Evolutionary conservation across 2,113 vertebrate species (phyloP).

Genomic region (Corythoichthys haematopterus): DNA sequence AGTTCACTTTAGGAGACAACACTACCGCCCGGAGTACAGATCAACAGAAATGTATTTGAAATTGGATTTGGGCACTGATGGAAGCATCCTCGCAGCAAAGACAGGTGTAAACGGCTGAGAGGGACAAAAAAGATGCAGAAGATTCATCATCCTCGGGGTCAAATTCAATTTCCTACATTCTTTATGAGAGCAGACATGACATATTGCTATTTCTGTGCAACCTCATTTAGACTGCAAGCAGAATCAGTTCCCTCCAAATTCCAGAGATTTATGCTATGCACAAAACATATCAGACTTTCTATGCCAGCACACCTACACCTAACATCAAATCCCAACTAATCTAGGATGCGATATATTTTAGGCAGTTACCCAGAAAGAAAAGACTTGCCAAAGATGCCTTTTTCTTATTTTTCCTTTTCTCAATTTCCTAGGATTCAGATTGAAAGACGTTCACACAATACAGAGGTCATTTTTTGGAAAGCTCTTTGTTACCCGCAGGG

Average conservation of each 20-base stretch:
- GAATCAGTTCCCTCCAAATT: slow-evolving; percentile 16
- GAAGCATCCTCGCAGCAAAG: background rate
- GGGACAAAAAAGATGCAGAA: slow-evolving; percentile 8
- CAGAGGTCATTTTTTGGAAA: slow-evolving; percentile 29
- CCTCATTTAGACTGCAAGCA: slow-evolving; percentile 19
- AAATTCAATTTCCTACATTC: slow-evolving; percentile 19
- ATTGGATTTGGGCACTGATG: slow-evolving; percentile 5
- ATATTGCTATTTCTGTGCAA: slow-evolving; percentile 17
- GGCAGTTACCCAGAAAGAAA: slow-evolving; percentile 10
- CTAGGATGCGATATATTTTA: background rate
- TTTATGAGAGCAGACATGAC: slow-evolving; percentile 21
- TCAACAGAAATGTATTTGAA: slow-evolving; percentile 9
- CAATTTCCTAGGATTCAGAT: slow-evolving; percentile 7
- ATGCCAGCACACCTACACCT: background rate
- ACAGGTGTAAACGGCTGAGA: background rate
- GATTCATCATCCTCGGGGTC: slow-evolving; percentile 19
- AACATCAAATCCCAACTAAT: slow-evolving; percentile 12
- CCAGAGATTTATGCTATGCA: slow-evolving; percentile 1
- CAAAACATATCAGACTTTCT: slow-evolving; percentile 7
- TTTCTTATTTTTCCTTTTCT: slow-evolving; percentile 5
- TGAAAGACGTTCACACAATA: slow-evolving; percentile 10
- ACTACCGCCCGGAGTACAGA: background rate
- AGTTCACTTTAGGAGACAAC: background rate
- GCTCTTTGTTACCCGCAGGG: slow-evolving; percentile 29
- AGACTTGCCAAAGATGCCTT: slow-evolving; percentile 1